Evolutionary conservation across 2,113 vertebrate species (phyloP), one percentile per base, ranked within the genome.

Genomic region (Melospiza georgiana): DNA sequence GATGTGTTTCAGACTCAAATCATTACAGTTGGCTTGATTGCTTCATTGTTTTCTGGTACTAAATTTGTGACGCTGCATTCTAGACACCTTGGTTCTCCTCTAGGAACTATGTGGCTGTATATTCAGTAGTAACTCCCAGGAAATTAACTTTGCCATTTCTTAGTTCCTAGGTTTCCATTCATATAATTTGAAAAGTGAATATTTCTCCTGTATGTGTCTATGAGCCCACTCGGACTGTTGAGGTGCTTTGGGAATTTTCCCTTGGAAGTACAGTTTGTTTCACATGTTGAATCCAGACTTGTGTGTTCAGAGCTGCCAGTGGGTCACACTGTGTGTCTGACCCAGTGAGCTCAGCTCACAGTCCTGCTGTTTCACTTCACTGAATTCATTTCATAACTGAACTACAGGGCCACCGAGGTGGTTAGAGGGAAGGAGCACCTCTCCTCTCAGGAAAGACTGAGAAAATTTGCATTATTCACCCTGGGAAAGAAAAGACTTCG

Each of bases 281-380:
- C 15, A 18, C 1, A 1, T 21, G 6, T 27, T 84, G 48, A 41
- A 19, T 0, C 0, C 9, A 48, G 52, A 31, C 41, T 52, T 72
- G 33, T 67, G 17, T 46, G 11, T 48, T 57, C 31, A 52, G 21
- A 88, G 14, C 49, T 66, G 25, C 48, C 43, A 7, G 15, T 41
- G 55, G n/a, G 30, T 69, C 39, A 23, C 17, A 8, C 33, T 33
- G 13, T 28, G 10, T 33, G 23, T 41, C 52, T 65, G 15, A 37
- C 20, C 54, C 39, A 39, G 18, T 3, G 0, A 72, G 51, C 25
- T 59, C 78, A 71, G 33, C 41, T 37, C 62, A 31, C 20, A 55
- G 4, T 39, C 37, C 69, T 71, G 51, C 23, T 71, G 1, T 31
- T 13, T 33, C 4, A 49, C 37, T 68, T 90, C 14, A 52, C 22